phyloP scores from a whole-genome alignment of 2,797 vertebrate species.

The Schizopygopsis pylzovi region DNA sequence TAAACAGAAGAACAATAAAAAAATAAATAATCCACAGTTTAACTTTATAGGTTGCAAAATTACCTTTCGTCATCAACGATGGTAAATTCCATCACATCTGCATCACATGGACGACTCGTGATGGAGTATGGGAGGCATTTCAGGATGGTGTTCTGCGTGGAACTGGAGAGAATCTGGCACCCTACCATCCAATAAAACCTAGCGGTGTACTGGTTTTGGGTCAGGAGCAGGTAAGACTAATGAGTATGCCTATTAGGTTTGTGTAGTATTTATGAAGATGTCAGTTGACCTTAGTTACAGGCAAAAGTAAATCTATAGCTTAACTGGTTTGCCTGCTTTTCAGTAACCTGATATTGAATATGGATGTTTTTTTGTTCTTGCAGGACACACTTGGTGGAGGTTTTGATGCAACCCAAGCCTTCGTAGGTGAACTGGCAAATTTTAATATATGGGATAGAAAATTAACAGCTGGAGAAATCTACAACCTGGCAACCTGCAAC shows the following conservation, averaged over 20 bases:
- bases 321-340: not conserved
- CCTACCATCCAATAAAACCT: conserved; percentile 95
- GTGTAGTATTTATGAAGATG: not conserved
- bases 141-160: conserved; percentile 91
- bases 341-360: not conserved
- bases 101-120: conserved; percentile 93
- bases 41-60: conserved; percentile 85
- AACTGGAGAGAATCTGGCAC: conserved; percentile 91
- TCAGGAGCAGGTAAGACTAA: conserved; percentile 88
- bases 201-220: conserved; percentile 92
- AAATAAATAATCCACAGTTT: not conserved
- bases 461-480: conserved; percentile 88
- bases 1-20: not conserved
- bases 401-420: conserved; percentile 95
- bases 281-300: not conserved
- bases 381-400: conserved; percentile 94
- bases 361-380: conserved; percentile 22
- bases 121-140: conserved; percentile 95
- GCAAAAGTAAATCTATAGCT: not conserved
- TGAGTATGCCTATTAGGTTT: not conserved
- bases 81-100: conserved; percentile 97
- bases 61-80: conserved; percentile 92
- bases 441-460: conserved; percentile 94
- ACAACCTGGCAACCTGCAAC: conserved; percentile 93
- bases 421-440: conserved; percentile 91